Evolutionary conservation across 2,113 vertebrate genomes (phyloP).

Genomic region (Eublepharis macularius): DNA sequence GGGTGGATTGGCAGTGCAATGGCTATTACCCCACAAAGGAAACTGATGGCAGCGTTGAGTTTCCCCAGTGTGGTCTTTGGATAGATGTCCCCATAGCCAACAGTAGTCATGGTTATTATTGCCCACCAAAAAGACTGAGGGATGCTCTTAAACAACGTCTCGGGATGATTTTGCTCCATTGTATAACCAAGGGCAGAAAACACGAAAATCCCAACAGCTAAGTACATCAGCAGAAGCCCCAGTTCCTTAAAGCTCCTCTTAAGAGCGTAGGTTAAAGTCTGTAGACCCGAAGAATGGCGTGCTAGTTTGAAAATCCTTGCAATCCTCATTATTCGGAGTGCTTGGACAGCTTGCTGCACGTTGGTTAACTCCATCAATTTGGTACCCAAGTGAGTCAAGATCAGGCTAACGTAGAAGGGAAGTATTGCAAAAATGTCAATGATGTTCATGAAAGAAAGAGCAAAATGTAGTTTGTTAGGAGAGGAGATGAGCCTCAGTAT

Average conservation of each 20-base stretch:
- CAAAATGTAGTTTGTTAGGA: slow-evolving; percentile 90
- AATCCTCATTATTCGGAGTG: slow-evolving; percentile 91
- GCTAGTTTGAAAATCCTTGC: slow-evolving; percentile 96
- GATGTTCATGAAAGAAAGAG: slow-evolving; percentile 92
- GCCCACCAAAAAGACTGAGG: slow-evolving; percentile 99
- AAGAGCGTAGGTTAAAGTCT: slow-evolving; percentile 93
- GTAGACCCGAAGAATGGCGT: slow-evolving; percentile 92
- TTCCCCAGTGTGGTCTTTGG: slow-evolving; percentile 97
- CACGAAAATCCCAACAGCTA: slow-evolving; percentile 96
- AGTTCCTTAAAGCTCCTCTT: slow-evolving; percentile 95
- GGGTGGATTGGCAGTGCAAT: slow-evolving; percentile 96
- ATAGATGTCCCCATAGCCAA: slow-evolving; percentile 97
- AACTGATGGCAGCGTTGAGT: slow-evolving; percentile 95
- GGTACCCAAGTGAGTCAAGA: slow-evolving; percentile 88
- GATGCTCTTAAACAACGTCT: slow-evolving; percentile 97
- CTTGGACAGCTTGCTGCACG: slow-evolving; percentile 94
- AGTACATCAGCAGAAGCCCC: slow-evolving; percentile 94
- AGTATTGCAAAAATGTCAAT: slow-evolving; percentile 92
- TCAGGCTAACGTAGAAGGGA: slow-evolving; percentile 93
- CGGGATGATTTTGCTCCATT: slow-evolving; percentile 94
- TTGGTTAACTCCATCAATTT: slow-evolving; percentile 92
- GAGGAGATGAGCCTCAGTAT: slow-evolving; percentile 88
- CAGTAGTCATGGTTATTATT: slow-evolving; percentile 98
- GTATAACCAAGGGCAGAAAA: slow-evolving; percentile 96
- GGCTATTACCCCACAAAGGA: slow-evolving; percentile 94